Evolutionary conservation across 2,797 vertebrate species (phyloP), one percentile per base, ranked within the genome.

Genomic region (Cygnus olor): DNA sequence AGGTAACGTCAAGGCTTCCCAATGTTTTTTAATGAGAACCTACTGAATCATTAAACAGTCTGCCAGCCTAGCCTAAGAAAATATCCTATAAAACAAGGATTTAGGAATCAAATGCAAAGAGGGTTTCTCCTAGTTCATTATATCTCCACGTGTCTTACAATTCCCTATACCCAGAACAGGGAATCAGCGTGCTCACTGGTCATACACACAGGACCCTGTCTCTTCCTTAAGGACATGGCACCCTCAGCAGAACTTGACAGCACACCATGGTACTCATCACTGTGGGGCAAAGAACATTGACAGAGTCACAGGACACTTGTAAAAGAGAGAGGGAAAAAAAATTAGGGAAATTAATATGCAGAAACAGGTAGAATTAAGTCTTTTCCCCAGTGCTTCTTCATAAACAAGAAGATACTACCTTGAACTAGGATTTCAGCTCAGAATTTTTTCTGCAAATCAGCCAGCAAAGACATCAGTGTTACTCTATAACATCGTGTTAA

Each of bases 191-290:
- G 71, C 36, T 53, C 36, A 20, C 34, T 63, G 38, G 30, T 87
- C 4, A 20, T 60, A 60, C 9, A 22, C 0, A 0, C 30, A 68
- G 7, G 36, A 69, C 27, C 7, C n/a, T 65, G 6, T 16, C 27
- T 38, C 65, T 85, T 91, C 40, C 72, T 80, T 73, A 64, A 74
- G 30, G 60, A 34, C 11, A 14, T 4, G 4, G 25, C 14, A 63
- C 4, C 16, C 20, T 44, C 1, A 11, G 70, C 20, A 73, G 30
- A 80, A 36, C 25, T 47, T 30, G 69, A 53, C 14, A 60, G 44
- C 1, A 2, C 22, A 16, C 14, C 10, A 11, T 3, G 6, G 1
- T 78, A 40, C 40, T 73, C 77, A 32, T 65, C 57, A 60, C 15
- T 30, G 21, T 44, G 58, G 28, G 32, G 34, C 47, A 57, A 85